These are phyloP conservation scores for Macrophya alboannulata DNA, from an alignment of 2,888 invertebrate species.

Conservation along the genomic window DNA sequence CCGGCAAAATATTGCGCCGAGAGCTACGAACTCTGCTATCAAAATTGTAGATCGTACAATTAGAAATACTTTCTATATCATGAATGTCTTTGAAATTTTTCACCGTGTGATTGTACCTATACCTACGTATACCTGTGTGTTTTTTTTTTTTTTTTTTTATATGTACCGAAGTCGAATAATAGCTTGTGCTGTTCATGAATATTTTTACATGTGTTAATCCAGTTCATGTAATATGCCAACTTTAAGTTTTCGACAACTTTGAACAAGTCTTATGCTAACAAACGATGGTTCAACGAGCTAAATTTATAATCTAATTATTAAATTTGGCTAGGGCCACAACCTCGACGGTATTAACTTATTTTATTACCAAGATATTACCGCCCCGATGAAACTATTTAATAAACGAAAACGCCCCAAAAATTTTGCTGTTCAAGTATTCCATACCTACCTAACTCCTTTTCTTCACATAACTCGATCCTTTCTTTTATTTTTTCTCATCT, in stretches of 20 bases:
- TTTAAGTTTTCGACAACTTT: not conserved
- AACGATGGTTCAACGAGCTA: slow-evolving; percentile 22
- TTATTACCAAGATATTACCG: slow-evolving; percentile 13
- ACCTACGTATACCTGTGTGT: no score
- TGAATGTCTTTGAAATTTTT: not conserved
- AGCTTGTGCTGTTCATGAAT: not conserved
- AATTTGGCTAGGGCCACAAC: not conserved
- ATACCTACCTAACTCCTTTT: not conserved
- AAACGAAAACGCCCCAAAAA: not conserved
- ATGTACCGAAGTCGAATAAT: not conserved
- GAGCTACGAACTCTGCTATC: slow-evolving; percentile 78
- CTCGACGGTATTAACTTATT: slow-evolving; percentile 29
- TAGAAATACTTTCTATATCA: not conserved
- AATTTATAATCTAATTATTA: slow-evolving; percentile 9
- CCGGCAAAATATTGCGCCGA: slow-evolving; percentile 90
- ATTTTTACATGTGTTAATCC: not conserved
- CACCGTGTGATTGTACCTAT: slow-evolving; percentile 21
- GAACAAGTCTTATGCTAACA: not conserved
- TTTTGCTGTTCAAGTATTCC: not conserved
- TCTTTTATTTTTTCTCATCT: not conserved
- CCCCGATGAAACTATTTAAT: not conserved
- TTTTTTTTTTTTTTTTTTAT: not conserved
- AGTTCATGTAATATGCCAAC: not conserved
- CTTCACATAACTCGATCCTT: not conserved
- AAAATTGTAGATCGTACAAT: slow-evolving; percentile 58